These are phyloP conservation scores for Leiothrix lutea DNA, from an alignment of 2,113 vertebrate species.

Conservation along the genomic window DNA sequence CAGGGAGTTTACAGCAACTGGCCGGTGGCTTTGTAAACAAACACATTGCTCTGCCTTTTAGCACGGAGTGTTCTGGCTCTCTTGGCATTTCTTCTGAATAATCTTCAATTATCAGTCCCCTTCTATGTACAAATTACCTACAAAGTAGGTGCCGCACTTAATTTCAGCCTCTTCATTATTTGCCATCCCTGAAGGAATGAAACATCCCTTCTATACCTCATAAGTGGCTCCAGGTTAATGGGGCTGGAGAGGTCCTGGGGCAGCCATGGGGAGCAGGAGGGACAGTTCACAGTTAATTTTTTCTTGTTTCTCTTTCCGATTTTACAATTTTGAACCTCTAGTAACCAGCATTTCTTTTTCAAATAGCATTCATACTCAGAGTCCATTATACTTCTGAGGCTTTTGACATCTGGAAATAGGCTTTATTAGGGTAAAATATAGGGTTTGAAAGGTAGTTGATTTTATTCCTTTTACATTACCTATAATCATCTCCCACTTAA, in stretches of 20 bases:
- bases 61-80: not conserved
- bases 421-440: not conserved
- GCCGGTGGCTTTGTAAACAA: not conserved
- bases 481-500: not conserved
- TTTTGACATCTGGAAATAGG: not conserved
- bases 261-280: not conserved
- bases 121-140: not conserved
- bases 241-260: not conserved
- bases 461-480: not conserved
- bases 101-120: not conserved
- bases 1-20: not conserved
- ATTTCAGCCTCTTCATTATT: not conserved
- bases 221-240: fast-evolving
- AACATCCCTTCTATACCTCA: not conserved
- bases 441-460: not conserved
- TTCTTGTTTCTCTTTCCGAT: not conserved
- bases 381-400: not conserved
- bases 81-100: not conserved
- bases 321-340: not conserved
- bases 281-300: not conserved
- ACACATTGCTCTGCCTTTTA: not conserved
- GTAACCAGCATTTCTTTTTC: not conserved
- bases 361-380: not conserved
- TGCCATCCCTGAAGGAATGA: not conserved
- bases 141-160: not conserved